Evolutionary conservation across 2,113 vertebrate species (phyloP), one percentile per base, ranked within the genome.

Genomic region (Herpetotheres cachinnans): DNA sequence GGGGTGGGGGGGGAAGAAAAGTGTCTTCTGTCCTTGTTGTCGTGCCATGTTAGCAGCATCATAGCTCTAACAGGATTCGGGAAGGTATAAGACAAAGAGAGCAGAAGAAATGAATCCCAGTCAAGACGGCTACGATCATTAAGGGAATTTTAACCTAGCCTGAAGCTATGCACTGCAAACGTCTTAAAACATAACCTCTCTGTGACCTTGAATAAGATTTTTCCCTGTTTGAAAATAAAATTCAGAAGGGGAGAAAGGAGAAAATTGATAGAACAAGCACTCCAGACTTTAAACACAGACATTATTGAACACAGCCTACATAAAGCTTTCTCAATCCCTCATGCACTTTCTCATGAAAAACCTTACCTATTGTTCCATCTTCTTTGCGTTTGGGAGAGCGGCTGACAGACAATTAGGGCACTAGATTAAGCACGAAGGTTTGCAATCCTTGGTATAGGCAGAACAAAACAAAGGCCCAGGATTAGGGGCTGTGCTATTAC

Each of bases 71-170:
- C 11, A 74, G 72, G 65, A 69, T 44, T 66, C 59, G 52, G 82
- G 47, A 81, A 82, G 44, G n/a, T 52, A 17, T 10, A 49, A 91
- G 82, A 77, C 58, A 55, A 81, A 78, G 63, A 56, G 5, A 86
- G 73, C 81, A 86, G 47, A 71, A 89, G 92, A 89, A 74, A 87
- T 72, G 19, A 89, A 95, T 79, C 49, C 62, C 22, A 67, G 65
- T 34, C 56, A 84, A 89, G 95, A 92, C 4, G 10, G 52, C 89
- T 95, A 22, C 0, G 22, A 82, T 86, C 10, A 32, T 84, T 82
- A 82, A 18, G 56, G 66, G 91, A 86, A 81, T 94, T 95, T 94
- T 67, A 95, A 94, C 80, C 58, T 36, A 56, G 77, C 65, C 97
- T 82, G 83, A 59, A 92, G 92, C 61, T 38, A 71, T 70, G 55